These are phyloP conservation scores for Camponotus floridanus DNA, from an alignment of 1,140 invertebrate genomes.

Conservation along the genomic window DNA sequence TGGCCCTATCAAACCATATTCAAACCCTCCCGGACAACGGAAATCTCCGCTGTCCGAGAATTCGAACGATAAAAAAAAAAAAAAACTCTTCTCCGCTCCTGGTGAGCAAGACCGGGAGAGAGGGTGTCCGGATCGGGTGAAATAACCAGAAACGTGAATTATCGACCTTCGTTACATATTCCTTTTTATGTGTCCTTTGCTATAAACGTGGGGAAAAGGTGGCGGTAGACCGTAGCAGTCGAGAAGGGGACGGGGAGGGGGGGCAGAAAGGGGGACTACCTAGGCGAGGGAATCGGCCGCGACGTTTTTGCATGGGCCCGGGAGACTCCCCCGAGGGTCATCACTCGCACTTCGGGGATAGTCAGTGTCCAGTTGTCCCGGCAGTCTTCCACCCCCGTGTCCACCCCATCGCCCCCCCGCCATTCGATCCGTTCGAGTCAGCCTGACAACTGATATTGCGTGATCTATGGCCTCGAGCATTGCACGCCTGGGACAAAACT, in stretches of 20 bases:
- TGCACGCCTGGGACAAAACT: constrained; percentile 85
- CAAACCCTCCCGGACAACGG: constrained; percentile 59
- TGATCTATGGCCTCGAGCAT: constrained; percentile 85
- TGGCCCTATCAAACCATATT: constrained; percentile 74
- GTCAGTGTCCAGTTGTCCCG: constrained; percentile 79
- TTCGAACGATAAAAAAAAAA: constrained; percentile 66
- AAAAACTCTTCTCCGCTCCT: neutral
- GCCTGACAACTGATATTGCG: constrained; percentile 86
- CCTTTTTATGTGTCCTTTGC: constrained; percentile 83
- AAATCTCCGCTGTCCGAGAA: constrained; percentile 63
- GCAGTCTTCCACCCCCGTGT: constrained; percentile 45
- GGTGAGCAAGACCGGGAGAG: neutral
- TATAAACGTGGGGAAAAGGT: constrained; percentile 82
- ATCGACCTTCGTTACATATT: constrained; percentile 85
- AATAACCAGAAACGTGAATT: constrained; percentile 80
- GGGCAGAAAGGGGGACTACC: constrained; percentile 20
- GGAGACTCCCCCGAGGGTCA: constrained; percentile 84
- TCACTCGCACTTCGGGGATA: constrained; percentile 84
- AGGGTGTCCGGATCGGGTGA: constrained; percentile 27
- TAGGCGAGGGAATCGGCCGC: constrained; percentile 63
- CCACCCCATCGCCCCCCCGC: constrained; percentile 70
- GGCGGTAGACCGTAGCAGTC: constrained; percentile 65
- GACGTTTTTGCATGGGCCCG: constrained; percentile 80
- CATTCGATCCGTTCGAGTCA: constrained; percentile 80
- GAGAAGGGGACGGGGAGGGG: neutral